Conservation (phyloP, 92 coral and sea anemone genomes). For the Umimayanthus kanabou region DNA sequence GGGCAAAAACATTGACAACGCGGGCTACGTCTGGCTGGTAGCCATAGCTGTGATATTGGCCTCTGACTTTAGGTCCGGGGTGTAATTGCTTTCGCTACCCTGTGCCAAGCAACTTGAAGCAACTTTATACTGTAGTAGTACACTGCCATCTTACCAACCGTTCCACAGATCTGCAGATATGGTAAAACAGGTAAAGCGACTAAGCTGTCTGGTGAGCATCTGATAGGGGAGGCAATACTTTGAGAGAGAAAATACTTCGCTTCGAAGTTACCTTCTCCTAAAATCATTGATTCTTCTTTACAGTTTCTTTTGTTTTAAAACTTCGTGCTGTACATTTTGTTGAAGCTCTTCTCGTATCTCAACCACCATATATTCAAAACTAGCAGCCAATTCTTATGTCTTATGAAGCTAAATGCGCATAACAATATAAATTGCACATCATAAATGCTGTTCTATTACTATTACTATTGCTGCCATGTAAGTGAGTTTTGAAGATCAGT, state of each 20-base stretch:
- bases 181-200: not conserved
- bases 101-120: not conserved
- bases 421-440: too few species aligned
- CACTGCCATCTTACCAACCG: not conserved
- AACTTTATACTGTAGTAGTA: not conserved
- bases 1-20: not conserved
- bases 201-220: too few species aligned
- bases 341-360: too few species aligned
- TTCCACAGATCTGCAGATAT: not conserved
- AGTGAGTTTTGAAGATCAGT: too few species aligned
- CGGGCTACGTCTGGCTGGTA: not conserved
- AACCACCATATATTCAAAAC: too few species aligned
- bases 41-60: not conserved
- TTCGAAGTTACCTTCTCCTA: not conserved
- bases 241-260: not conserved
- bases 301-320: too few species aligned
- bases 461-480: too few species aligned
- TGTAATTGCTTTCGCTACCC: not conserved
- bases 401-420: too few species aligned
- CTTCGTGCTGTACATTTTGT: too few species aligned
- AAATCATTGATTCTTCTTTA: not conserved
- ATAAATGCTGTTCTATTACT: too few species aligned
- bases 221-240: too few species aligned
- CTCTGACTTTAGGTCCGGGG: not conserved
- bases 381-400: too few species aligned